Conservation (phyloP, 2,797 vertebrate genomes). For the Halcyon badia region DNA sequence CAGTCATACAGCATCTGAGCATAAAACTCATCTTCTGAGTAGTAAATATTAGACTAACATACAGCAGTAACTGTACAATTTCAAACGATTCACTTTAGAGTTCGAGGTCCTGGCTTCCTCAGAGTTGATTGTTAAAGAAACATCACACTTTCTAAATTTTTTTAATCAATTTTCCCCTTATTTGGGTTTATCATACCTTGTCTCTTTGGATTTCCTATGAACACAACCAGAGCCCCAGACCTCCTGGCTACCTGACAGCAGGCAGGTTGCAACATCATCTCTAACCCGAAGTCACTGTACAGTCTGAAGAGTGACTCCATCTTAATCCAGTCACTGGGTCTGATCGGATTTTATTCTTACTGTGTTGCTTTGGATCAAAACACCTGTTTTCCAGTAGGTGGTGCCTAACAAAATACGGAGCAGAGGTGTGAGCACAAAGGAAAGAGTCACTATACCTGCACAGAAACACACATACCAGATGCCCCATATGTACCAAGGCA, state of each 20-base stretch:
- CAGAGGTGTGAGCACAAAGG: conserved; percentile 28
- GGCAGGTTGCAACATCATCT: not conserved
- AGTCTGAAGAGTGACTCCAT: not conserved
- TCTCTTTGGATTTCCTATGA: not conserved
- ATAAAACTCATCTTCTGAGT: not conserved
- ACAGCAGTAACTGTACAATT: not conserved
- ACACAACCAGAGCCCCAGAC: not conserved
- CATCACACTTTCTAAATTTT: too few relatives aligned
- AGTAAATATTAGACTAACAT: not conserved
- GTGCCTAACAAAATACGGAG: conserved; percentile 24
- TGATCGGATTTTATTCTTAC: not conserved
- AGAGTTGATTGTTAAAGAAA: not conserved
- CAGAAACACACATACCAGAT: not conserved
- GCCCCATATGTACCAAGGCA: not conserved
- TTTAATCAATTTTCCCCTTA: not conserved
- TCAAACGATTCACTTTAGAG: not conserved
- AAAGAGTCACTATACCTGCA: not conserved
- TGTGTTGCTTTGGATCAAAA: conserved; percentile 32
- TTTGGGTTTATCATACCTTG: not conserved
- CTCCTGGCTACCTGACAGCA: not conserved
- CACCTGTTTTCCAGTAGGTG: conserved; percentile 15
- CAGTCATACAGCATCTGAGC: not conserved
- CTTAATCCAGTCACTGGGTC: not conserved
- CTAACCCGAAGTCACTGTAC: not conserved
- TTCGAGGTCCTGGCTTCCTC: not conserved